Evolutionary conservation across 2,113 vertebrate species (phyloP), one percentile per base, ranked within the genome.

Genomic region (Sarotherodon lohbergeri): DNA sequence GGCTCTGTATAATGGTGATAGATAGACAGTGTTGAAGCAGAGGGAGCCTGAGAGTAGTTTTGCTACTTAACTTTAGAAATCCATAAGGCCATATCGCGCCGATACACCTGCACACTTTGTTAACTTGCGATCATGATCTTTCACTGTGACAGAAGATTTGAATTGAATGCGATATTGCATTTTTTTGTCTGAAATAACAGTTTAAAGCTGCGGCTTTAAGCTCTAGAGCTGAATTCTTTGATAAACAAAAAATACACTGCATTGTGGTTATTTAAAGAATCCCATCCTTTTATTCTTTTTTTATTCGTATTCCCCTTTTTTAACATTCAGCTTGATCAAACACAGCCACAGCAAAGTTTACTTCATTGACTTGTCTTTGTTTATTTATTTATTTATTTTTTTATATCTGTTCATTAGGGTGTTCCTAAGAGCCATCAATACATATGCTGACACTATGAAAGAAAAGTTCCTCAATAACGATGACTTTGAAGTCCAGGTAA

Each of bases 371-470:
- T 52, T 52, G 17, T 78, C 29, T 12, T 19, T 78, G 52, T n/a
- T 22, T 19, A 52, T 4, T 50, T 27, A 27, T 63, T 63, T 19
- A 63, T 61, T 34, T 27, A 3, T 90, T n/a, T 0, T 9, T 41
- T 5, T 88, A 3, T 63, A 4, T 90, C 46, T 55, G 27, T 84
- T 82, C 48, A 43, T 81, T 55, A 97, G 99, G 89, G 98, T 99
- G 19, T 99, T 99, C 94, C 96, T 99, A 91, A 96, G 97, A 96
- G 99, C 98, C 55, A 99, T 99, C 96, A 99, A 99, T 89, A 99
- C 97, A 84, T 99, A 98, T 43, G 98, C 99, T 8, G 98, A 98
- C 94, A 99, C 97, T 22, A 99, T 99, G 99, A 99, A 99, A 93
- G 97, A 97, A 86, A 99, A 98, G 94, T 99, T 99, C 90, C 97